A percentile compares a stretch with the other conserved stretches of the same genome.
Conservation (phyloP, 2,113 vertebrate species). For the Orcinus orca region DNA sequence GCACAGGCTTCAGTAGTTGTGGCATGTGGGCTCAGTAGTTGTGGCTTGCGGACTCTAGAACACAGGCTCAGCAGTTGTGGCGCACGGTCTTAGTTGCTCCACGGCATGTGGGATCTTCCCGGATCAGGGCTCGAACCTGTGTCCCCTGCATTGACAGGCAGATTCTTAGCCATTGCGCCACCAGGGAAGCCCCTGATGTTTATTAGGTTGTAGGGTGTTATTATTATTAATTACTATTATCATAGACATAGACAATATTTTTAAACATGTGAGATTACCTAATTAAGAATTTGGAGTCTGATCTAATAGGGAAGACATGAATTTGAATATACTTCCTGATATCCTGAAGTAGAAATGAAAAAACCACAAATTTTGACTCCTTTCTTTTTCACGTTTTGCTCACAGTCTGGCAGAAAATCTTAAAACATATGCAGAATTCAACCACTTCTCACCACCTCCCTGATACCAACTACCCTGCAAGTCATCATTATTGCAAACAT, state of each 20-base stretch:
- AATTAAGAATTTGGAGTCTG: neutral
- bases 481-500: neutral
- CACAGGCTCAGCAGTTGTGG: too few relatives aligned
- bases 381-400: neutral
- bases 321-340: neutral
- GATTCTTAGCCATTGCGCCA: too few relatives aligned
- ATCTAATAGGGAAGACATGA: neutral
- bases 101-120: too few relatives aligned
- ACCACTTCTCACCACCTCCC: neutral
- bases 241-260: neutral
- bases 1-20: too few relatives aligned
- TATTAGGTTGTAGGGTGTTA: neutral
- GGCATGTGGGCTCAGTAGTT: too few relatives aligned
- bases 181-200: neutral
- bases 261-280: neutral
- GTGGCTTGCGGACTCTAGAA: too few relatives aligned
- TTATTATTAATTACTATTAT: too few relatives aligned
- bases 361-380: neutral
- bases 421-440: neutral
- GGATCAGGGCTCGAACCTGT: too few relatives aligned
- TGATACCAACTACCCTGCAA: neutral
- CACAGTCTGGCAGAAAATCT: neutral
- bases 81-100: accelerated
- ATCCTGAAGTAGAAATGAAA: neutral
- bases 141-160: too few relatives aligned